Percentiles rank a stretch among this genome's conserved stretches.
Conservation (phyloP, 53 echinoderm and acorn worm genomes). For the Apostichopus leukothele region DNA sequence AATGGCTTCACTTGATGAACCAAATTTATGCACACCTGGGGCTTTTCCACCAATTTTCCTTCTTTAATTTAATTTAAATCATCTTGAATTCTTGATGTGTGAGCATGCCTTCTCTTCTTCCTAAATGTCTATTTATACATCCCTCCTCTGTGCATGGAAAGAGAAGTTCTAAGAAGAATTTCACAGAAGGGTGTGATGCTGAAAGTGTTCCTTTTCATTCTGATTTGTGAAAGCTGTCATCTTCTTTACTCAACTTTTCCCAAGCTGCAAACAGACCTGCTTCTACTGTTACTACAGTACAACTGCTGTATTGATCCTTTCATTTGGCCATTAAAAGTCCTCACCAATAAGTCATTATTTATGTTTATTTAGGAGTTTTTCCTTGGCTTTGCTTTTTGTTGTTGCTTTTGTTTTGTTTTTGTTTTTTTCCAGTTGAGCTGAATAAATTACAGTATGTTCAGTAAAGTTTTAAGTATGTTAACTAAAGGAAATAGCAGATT, state of each 20-base stretch:
- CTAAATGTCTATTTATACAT: neutral
- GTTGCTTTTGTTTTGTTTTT: no score
- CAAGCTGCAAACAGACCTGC: no score
- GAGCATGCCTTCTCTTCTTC: neutral
- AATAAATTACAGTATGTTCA: no score
- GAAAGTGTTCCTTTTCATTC: neutral
- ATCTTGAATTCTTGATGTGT: neutral
- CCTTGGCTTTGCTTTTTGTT: no score
- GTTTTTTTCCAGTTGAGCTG: no score
- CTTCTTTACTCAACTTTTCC: neutral
- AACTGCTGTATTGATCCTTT: no score
- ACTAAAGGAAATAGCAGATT: no score
- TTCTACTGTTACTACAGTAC: no score
- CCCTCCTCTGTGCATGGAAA: neutral
- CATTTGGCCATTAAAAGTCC: no score
- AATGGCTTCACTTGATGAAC: neutral
- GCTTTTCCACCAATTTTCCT: conserved; percentile 27
- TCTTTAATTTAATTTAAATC: conserved; percentile 26
- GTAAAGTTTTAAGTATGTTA: no score
- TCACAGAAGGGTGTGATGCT: neutral
- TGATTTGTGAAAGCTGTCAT: neutral
- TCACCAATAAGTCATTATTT: no score
- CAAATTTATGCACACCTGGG: conserved; percentile 22
- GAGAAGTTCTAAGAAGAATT: neutral
- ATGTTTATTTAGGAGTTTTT: no score